Base-by-base conservation (phyloP, 2,888 invertebrate genomes). In the Cephus spinipes region DNA sequence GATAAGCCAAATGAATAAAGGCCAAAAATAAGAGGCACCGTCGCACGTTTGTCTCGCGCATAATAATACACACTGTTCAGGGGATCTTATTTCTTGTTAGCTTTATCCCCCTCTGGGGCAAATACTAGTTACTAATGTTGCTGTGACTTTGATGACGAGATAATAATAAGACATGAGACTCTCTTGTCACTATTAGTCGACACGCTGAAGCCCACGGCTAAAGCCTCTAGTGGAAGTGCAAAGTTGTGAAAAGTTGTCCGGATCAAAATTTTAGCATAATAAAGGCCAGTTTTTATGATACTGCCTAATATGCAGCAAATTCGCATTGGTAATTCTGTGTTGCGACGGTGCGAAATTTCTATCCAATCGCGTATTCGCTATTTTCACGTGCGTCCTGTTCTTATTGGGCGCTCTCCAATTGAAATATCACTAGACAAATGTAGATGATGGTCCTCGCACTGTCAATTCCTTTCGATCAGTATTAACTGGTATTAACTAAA, bases 21-120 rank as follows among this genome's bases (percentile, higher is more conserved):
- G 94, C 94, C 92, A 95, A 93, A 91, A 94, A 90, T 92, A 95
- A 93, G 92, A 95, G 92, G 92, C 94, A 94, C 94, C 93, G 94
- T 93, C 94, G 94, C 92, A 94, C 92, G 90, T 93, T 92, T 92
- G 92, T 92, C 87, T 92, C 92, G 92, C 92, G 93, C 94, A 94
- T 94, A 90, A 89, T 91, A 90, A 55, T 23, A 23, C 23, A 55
- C 55, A 55, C 55, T 55, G 55, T 55, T 55, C 55, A 55, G 55
- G 55, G 55, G 55, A 55, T 55, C 55, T 55, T 55, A 55, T 55
- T 55, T 9, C 55, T 55, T 55, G 55, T 23, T 55, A 55, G 23
- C 23, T 55, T 55, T 55, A 55, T 55, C 55, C 55, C 55, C 55
- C 55, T 23, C 55, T 55, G 55, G 55, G 55, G 55, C 55, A 23